Conservation (phyloP, 2,797 vertebrate species). For the Chrysocyon brachyurus region DNA sequence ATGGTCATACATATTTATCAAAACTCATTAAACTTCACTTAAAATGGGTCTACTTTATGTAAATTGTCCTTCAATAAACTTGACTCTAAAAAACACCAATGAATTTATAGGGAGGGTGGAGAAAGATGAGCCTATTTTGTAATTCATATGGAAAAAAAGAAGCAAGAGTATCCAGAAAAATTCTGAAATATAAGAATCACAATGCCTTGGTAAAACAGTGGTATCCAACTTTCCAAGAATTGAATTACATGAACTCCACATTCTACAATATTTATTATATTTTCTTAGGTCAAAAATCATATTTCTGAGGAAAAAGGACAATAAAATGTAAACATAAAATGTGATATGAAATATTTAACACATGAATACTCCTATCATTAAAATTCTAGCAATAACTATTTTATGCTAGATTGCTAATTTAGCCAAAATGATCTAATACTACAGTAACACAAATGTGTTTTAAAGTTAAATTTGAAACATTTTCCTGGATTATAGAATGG, state of each 20-base stretch:
- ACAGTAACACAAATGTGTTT: background rate
- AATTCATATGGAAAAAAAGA: conserved; percentile 2
- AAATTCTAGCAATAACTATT: background rate
- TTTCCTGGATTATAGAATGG: background rate
- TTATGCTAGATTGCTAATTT: background rate
- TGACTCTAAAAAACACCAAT: background rate
- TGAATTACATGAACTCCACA: background rate
- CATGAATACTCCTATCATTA: background rate
- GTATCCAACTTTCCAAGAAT: background rate
- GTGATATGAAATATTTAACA: background rate
- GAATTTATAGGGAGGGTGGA: background rate
- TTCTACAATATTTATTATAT: background rate
- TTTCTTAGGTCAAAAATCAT: conserved; percentile 21
- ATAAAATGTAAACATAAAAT: conserved; percentile 29
- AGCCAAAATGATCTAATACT: background rate
- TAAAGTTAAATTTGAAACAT: conserved; percentile 50
- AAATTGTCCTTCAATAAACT: conserved; percentile 9
- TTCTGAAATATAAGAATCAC: background rate
- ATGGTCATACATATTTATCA: background rate
- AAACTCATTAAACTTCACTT: background rate
- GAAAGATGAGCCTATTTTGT: background rate
- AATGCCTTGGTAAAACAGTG: background rate
- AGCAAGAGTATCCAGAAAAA: background rate
- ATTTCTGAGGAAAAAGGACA: conserved; percentile 12
- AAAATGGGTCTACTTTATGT: background rate